These are phyloP conservation scores for Dendrolimus kikuchii DNA, from an alignment of 1,140 invertebrate genomes.

Conservation along the genomic window DNA sequence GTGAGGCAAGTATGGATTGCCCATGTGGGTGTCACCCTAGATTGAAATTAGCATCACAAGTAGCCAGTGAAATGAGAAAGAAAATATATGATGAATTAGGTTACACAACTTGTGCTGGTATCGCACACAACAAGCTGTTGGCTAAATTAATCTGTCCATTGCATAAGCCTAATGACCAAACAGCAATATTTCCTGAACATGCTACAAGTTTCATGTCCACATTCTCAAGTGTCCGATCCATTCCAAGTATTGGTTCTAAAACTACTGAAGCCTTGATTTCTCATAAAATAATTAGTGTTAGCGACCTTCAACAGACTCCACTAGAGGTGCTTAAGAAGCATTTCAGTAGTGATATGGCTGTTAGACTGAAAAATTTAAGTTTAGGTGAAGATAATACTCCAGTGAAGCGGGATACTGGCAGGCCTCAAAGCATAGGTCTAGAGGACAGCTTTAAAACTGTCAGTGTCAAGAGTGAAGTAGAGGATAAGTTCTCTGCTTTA, in stretches of 20 bases:
- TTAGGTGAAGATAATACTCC: conserved; percentile 79
- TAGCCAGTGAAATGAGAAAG: conserved; percentile 81
- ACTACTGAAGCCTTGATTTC: conserved; percentile 75
- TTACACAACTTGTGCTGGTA: conserved; percentile 86
- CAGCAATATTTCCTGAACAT: conserved; percentile 80
- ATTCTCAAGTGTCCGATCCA: conserved; percentile 73
- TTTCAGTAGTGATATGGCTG: conserved; percentile 79
- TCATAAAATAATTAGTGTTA: conserved; percentile 76
- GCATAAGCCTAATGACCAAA: conserved; percentile 88
- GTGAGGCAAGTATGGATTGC: conserved; percentile 72
- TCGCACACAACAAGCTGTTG: conserved; percentile 87
- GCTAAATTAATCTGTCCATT: conserved; percentile 83
- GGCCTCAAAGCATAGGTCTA: conserved; percentile 80
- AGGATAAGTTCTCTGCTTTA: conserved; percentile 77
- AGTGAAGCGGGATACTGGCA: conserved; percentile 78
- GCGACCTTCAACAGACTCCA: conserved; percentile 77
- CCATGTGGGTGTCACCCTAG: conserved; percentile 80
- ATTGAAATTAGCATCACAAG: conserved; percentile 77
- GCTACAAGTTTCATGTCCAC: conserved; percentile 76
- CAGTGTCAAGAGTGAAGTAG: conserved; percentile 79
- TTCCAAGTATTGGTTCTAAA: conserved; percentile 83
- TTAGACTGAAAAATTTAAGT: conserved; percentile 78
- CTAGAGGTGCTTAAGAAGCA: conserved; percentile 73
- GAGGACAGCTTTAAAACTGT: conserved; percentile 83
- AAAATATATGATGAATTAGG: conserved; percentile 77